Evolutionary conservation across 2,113 vertebrate genomes (phyloP), one percentile per base, ranked within the genome.

Genomic region (Salminus brasiliensis): DNA sequence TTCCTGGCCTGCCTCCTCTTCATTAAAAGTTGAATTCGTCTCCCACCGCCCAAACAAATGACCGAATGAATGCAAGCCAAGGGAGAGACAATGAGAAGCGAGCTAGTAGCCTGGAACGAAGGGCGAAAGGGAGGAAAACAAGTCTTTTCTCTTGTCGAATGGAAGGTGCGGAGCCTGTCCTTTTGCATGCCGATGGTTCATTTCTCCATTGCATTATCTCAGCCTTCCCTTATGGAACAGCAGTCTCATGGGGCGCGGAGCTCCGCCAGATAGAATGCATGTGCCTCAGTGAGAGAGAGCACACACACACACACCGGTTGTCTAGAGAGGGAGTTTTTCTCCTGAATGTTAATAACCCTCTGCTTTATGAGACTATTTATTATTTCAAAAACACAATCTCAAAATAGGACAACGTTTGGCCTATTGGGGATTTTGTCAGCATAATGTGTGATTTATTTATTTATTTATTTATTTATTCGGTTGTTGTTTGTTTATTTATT

Each of bases 61-160:
- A 68, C 32, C 73, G 39, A 72, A 41, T 67, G 49, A 73, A 34
- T 18, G 23, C 21, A 10, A 59, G 29, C 41, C 27, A 39, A 43
- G 63, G 21, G 71, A 74, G 82, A 84, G 69, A 81, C 73, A 63
- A 76, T 53, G 53, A 83, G 36, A 81, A 72, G 65, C 68, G 78
- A 70, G 59, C 67, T 3, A 70, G 74, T 65, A 69, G 80, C 84
- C 81, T 66, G 34, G 32, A 52, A 79, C 32, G 39, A 75, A 11
- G 53, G 76, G 81, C 60, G 34, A 81, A 76, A 34, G 69, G 84
- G 86, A 69, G 73, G 86, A 86, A 90, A 88, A 84, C 83, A 74
- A 88, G 78, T 79, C 87, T 89, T 88, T 93, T 91, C 89, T 91
- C 91, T 90, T 88, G 89, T 87, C 85, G 76, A 85, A 72, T 79